These are phyloP conservation scores for Phaedon cochleariae DNA, from an alignment of 2,888 invertebrate genomes.

Conservation along the genomic window DNA sequence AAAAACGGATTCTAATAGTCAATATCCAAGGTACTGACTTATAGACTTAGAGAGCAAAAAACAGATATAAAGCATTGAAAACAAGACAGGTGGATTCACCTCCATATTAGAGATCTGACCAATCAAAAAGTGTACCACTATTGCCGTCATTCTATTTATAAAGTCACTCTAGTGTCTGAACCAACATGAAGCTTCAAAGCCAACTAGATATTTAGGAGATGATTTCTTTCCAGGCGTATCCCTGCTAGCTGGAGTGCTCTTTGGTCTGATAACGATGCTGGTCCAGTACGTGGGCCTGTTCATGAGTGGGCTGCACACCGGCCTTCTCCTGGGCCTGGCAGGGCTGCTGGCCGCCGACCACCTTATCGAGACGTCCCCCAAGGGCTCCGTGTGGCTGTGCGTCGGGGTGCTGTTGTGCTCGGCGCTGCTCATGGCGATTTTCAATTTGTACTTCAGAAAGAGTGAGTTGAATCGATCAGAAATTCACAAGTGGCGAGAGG, in stretches of 20 bases:
- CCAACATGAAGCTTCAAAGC: no score
- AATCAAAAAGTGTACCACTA: no score
- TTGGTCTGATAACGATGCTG: slow-evolving; percentile 82
- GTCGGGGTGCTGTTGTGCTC: slow-evolving; percentile 73
- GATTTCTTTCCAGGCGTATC: slow-evolving; percentile 70
- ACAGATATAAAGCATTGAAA: no score
- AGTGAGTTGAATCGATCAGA: slow-evolving; percentile 58
- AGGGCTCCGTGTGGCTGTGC: slow-evolving; percentile 71
- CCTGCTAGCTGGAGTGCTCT: slow-evolving; percentile 76
- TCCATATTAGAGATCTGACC: no score
- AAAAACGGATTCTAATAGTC: no score
- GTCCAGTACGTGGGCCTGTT: slow-evolving; percentile 85
- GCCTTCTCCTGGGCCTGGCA: slow-evolving; percentile 70
- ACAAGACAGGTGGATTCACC: no score
- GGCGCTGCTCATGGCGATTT: slow-evolving; percentile 74
- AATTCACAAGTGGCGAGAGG: no score
- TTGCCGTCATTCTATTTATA: no score
- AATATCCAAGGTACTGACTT: no score
- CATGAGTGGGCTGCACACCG: slow-evolving; percentile 82
- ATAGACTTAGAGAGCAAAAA: no score
- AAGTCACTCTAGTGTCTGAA: no score
- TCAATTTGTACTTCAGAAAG: slow-evolving; percentile 80
- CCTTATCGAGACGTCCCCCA: slow-evolving; percentile 66
- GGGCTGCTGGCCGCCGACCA: slow-evolving; percentile 70
- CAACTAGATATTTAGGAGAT: no score